Evolutionary conservation across 2,113 vertebrate genomes (phyloP), one percentile per base, ranked within the genome.

Genomic region (Melanostigma gelatinosum): DNA sequence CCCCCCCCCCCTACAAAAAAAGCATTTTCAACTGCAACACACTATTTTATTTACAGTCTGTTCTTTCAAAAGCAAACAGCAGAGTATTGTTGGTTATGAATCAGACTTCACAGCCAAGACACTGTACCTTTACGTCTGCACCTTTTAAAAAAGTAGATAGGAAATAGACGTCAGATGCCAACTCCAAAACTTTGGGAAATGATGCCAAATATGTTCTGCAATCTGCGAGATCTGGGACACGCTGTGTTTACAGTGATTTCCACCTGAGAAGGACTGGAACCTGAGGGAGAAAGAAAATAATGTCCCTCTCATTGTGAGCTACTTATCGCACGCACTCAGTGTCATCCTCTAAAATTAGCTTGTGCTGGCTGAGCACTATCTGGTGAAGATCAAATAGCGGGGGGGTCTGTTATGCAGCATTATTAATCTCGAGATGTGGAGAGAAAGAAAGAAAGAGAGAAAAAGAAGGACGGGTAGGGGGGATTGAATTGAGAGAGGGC

Each of bases 281-380:
- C 85, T 75, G 62, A 72, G 80, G 88, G 75, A 86, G 81, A 83
- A 74, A 88, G 80, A 87, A 85, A 91, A 92, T 88, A 88, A 88
- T 75, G 89, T 82, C 85, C 77, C 64, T 29, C 82, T 88, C 84
- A 87, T 91, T 90, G 86, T 91, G 89, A 87, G 82, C 76, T 83
- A 80, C 87, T 93, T 93, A 93, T 94, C 90, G 67, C 89, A 72
- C 54, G 82, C 81, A 89, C 83, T 92, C 90, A 89, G 89, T 93
- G 91, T 88, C 92, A 90, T 87, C 71, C 87, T 86, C 92, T 93
- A 93, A 94, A 94, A 94, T 94, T 93, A 93, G 93, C 88, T 86
- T 87, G 82, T 88, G 89, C 90, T 92, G 92, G 89, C 88, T 90
- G 89, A 90, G 89, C 89, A 89, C 76, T 90, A 93, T 90, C 90